Evolutionary conservation across 2,113 vertebrate species (phyloP).

Genomic region (Corythoichthys intestinalis): DNA sequence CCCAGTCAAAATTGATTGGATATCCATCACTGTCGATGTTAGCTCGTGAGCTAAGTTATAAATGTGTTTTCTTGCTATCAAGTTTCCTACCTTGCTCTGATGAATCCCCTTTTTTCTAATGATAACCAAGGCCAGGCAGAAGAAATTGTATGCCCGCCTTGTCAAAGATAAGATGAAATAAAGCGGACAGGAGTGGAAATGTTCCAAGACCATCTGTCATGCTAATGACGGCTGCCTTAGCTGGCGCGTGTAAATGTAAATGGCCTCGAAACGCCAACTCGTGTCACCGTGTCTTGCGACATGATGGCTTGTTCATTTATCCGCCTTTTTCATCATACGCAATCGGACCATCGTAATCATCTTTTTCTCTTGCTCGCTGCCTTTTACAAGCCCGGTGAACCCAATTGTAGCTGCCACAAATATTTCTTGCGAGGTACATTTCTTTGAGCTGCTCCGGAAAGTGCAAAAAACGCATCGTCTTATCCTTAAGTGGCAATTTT

Average conservation of each 20-base stretch:
- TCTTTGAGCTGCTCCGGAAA: constrained; percentile 2
- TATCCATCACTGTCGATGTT: too few relatives aligned
- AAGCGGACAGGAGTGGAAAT: constrained; percentile 35
- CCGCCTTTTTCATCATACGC: constrained; percentile 7
- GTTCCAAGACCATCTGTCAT: constrained; percentile 4
- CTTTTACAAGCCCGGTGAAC: background rate
- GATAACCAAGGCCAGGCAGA: constrained; percentile 35
- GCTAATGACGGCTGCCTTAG: background rate
- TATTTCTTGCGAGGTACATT: background rate
- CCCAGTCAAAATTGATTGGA: too few relatives aligned
- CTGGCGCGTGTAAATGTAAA: constrained; percentile 29
- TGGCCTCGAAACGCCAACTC: constrained; percentile 41
- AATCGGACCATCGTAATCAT: background rate
- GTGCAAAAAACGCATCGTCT: constrained; percentile 5
- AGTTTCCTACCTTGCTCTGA: constrained; percentile 21
- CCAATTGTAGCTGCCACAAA: background rate
- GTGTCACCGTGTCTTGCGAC: constrained; percentile 24
- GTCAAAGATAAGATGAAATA: constrained; percentile 43
- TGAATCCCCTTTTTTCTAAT: constrained; percentile 29
- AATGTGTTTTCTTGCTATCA: constrained; percentile 10
- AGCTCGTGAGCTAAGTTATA: background rate
- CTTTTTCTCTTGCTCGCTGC: background rate
- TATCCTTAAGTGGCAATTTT: constrained; percentile 30
- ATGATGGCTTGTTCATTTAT: constrained; percentile 37
- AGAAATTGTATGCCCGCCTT: constrained; percentile 44